These are phyloP conservation scores for Melanotaenia nigrans DNA, from an alignment of 2,797 vertebrate species.

Conservation along the genomic window DNA sequence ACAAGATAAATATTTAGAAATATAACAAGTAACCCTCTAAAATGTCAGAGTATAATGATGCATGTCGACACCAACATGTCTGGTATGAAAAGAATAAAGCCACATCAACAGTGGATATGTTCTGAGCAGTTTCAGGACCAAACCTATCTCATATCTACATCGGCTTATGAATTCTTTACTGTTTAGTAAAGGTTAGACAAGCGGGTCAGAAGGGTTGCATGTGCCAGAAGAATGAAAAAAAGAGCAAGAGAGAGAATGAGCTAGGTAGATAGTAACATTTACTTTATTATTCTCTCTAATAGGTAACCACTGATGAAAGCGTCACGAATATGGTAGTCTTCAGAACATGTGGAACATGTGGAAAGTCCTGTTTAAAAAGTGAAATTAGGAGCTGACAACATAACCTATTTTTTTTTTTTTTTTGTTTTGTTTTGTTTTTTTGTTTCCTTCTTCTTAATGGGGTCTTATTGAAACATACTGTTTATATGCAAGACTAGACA, in stretches of 20 bases:
- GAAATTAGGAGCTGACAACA: not conserved
- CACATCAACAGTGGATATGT: not conserved
- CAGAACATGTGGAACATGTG: conserved; percentile 14
- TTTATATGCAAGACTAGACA: not conserved
- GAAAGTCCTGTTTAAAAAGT: not conserved
- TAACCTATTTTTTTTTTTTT: not conserved
- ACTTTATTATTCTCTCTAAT: no score
- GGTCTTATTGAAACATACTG: conserved; percentile 1
- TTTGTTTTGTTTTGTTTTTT: no score
- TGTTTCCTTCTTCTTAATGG: not conserved
- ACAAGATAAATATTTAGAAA: no score
- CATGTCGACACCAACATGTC: not conserved
- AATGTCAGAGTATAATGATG: conserved; percentile 41
- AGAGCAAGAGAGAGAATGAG: conserved; percentile 15
- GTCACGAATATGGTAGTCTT: conserved; percentile 7
- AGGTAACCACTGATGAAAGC: conserved; percentile 25
- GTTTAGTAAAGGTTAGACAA: conserved; percentile 54
- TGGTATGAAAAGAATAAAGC: conserved; percentile 16
- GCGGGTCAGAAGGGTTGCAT: not conserved
- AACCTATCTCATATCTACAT: conserved; percentile 17
- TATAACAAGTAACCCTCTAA: not conserved
- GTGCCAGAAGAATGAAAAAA: not conserved
- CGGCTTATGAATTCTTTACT: conserved; percentile 24
- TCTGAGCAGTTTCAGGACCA: conserved; percentile 28
- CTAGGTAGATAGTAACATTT: conserved; percentile 14